These are phyloP conservation scores for Macropodus opercularis DNA, from an alignment of 2,797 vertebrate species.

Conservation along the genomic window DNA sequence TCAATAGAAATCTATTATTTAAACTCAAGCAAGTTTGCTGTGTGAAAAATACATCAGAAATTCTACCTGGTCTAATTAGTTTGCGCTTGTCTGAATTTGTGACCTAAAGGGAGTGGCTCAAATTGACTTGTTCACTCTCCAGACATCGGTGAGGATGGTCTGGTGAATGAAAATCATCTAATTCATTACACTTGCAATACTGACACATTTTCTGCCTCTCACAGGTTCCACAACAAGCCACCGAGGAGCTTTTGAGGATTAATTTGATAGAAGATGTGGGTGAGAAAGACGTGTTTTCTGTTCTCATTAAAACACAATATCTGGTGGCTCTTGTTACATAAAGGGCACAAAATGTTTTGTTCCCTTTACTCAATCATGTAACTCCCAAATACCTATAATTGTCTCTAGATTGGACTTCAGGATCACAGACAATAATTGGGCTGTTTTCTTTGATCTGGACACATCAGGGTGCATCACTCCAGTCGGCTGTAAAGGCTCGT, in stretches of 20 bases:
- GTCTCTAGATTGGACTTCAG: conserved; percentile 40
- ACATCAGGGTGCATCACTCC: conserved; percentile 26
- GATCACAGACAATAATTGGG: conserved; percentile 41
- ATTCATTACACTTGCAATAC: conserved; percentile 48
- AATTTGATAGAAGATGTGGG: conserved; percentile 44
- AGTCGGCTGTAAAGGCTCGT: conserved; percentile 15
- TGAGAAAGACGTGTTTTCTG: conserved; percentile 39
- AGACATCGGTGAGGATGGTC: conserved; percentile 34
- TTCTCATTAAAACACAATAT: conserved; percentile 51
- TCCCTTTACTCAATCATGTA: conserved; percentile 22
- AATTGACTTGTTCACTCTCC: conserved; percentile 58
- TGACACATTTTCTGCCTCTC: conserved; percentile 31
- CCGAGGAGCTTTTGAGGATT: conserved; percentile 40
- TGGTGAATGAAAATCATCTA: conserved; percentile 57
- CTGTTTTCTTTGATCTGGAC: conserved; percentile 57
- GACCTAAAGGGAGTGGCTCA: conserved; percentile 54
- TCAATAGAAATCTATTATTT: conserved; percentile 18
- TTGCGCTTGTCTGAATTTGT: conserved; percentile 41
- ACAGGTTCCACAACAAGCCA: conserved; percentile 28
- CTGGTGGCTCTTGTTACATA: conserved; percentile 21
- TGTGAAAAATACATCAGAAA: conserved; percentile 36
- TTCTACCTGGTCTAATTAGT: conserved; percentile 48
- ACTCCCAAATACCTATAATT: conserved; percentile 25
- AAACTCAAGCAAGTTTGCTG: conserved; percentile 14
- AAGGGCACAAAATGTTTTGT: conserved; percentile 21